These are phyloP conservation scores for Oeneis ivallda DNA, from an alignment of 2,888 invertebrate genomes.

Conservation along the genomic window DNA sequence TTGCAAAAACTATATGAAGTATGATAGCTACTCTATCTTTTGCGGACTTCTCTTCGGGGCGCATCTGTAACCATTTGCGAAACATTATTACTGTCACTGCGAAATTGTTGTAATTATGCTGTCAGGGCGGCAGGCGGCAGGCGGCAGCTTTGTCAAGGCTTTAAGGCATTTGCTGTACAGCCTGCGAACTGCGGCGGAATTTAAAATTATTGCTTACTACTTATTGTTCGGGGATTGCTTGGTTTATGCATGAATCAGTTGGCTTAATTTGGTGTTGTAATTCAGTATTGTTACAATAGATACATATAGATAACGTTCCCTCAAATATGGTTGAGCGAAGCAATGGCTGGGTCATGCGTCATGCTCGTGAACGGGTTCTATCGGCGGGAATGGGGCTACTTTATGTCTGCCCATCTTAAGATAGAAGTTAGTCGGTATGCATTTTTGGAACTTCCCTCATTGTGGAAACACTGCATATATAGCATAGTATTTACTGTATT, in stretches of 20 bases:
- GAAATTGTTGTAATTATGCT: slow-evolving; percentile 46
- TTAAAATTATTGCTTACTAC: slow-evolving; percentile 34
- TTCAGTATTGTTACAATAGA: neutral
- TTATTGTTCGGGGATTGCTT: neutral
- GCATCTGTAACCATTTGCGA: slow-evolving; percentile 39
- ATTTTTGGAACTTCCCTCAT: no score
- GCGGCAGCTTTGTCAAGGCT: slow-evolving; percentile 39
- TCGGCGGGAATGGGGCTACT: no score
- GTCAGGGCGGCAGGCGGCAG: slow-evolving; percentile 32
- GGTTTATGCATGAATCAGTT: neutral
- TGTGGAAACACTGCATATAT: no score
- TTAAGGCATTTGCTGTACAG: slow-evolving; percentile 38
- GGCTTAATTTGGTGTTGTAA: neutral
- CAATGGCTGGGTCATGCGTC: no score
- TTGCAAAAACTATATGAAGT: no score
- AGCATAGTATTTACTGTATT: no score
- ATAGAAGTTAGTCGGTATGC: no score
- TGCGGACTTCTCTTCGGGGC: slow-evolving; percentile 2
- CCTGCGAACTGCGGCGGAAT: slow-evolving; percentile 30
- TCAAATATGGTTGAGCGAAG: no score
- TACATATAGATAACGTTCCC: no score
- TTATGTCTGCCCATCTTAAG: no score
- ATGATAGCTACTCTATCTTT: neutral
- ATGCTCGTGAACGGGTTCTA: no score
- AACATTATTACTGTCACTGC: slow-evolving; percentile 42